phyloP scores from a whole-genome alignment of 2,888 invertebrate species.

The Syrista parreyssii region DNA sequence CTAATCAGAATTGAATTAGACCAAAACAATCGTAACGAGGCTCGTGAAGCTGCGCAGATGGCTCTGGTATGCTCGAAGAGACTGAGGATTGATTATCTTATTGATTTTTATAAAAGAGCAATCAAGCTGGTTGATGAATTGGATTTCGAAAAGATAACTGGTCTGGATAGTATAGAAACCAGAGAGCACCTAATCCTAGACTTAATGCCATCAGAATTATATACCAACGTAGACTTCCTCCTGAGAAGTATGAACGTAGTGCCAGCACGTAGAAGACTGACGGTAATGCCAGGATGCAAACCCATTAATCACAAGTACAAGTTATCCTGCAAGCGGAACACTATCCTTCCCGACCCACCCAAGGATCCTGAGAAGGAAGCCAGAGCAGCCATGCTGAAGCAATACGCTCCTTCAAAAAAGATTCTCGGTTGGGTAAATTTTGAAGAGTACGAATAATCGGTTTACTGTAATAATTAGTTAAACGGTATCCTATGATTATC shows the following conservation, averaged over 20 bases:
- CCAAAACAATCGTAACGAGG: slow-evolving; percentile 67
- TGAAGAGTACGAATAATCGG: slow-evolving; percentile 40
- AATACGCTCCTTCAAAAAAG: slow-evolving; percentile 36
- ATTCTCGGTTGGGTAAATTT: slow-evolving; percentile 50
- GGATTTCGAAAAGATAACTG: slow-evolving; percentile 59
- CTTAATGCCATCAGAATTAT: slow-evolving; percentile 64
- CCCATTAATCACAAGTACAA: slow-evolving; percentile 44
- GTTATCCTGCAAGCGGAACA: slow-evolving; percentile 39
- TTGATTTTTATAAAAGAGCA: slow-evolving; percentile 55
- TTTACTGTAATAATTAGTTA: not conserved
- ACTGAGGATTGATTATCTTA: slow-evolving; percentile 56
- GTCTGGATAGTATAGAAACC: slow-evolving; percentile 58
- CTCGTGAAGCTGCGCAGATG: slow-evolving; percentile 56
- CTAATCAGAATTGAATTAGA: slow-evolving; percentile 64
- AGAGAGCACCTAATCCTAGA: slow-evolving; percentile 65
- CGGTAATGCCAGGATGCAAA: slow-evolving; percentile 67
- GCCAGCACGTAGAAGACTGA: slow-evolving; percentile 65
- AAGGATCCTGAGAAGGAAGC: slow-evolving; percentile 39
- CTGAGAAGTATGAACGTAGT: slow-evolving; percentile 66
- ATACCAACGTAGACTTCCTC: slow-evolving; percentile 63
- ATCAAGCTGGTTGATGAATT: slow-evolving; percentile 60
- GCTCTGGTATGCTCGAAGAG: slow-evolving; percentile 53
- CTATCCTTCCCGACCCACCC: slow-evolving; percentile 37
- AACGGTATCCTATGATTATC: not conserved
- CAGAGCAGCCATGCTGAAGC: slow-evolving; percentile 35